A percentile compares a stretch with the other conserved stretches of the same genome.
These are phyloP conservation scores for Adela reaumurella DNA, from an alignment of 2,888 invertebrate species.

Conservation along the genomic window DNA sequence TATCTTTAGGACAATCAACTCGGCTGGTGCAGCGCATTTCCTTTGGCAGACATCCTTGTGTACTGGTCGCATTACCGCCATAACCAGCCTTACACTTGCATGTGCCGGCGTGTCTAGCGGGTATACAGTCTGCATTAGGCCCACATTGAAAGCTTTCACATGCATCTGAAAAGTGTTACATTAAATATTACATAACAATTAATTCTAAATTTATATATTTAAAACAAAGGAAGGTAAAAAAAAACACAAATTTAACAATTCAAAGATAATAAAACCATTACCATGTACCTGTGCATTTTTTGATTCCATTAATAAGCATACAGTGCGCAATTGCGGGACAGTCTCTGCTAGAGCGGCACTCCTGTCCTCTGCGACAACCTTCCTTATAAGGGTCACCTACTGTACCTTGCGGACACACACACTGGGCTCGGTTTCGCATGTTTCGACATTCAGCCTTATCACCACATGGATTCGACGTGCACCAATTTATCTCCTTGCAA, in stretches of 20 bases:
- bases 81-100: slow-evolving; percentile 79
- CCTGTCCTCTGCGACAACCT: slow-evolving; percentile 77
- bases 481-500: slow-evolving; percentile 75
- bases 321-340: slow-evolving; percentile 81
- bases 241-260: too few relatives aligned
- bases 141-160: slow-evolving; percentile 78
- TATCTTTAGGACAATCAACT: slow-evolving; percentile 71
- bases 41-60: slow-evolving; percentile 71
- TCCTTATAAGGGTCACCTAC: slow-evolving; percentile 84
- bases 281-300: slow-evolving; percentile 78
- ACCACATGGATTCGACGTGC: slow-evolving; percentile 74
- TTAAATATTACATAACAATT: too few relatives aligned
- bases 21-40: slow-evolving; percentile 69
- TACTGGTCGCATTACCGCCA: slow-evolving; percentile 70
- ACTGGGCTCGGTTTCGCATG: slow-evolving; percentile 74
- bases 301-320: slow-evolving; percentile 63
- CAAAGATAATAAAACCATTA: too few relatives aligned
- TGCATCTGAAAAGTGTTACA: slow-evolving; percentile 57
- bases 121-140: slow-evolving; percentile 77
- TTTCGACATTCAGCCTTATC: slow-evolving; percentile 78
- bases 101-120: slow-evolving; percentile 69
- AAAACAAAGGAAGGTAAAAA: too few relatives aligned
- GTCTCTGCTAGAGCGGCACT: slow-evolving; percentile 74
- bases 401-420: slow-evolving; percentile 72
- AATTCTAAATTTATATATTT: too few relatives aligned